These are phyloP conservation scores for Malacoctenus gilli DNA, from an alignment of 2,797 vertebrate species.

Conservation along the genomic window DNA sequence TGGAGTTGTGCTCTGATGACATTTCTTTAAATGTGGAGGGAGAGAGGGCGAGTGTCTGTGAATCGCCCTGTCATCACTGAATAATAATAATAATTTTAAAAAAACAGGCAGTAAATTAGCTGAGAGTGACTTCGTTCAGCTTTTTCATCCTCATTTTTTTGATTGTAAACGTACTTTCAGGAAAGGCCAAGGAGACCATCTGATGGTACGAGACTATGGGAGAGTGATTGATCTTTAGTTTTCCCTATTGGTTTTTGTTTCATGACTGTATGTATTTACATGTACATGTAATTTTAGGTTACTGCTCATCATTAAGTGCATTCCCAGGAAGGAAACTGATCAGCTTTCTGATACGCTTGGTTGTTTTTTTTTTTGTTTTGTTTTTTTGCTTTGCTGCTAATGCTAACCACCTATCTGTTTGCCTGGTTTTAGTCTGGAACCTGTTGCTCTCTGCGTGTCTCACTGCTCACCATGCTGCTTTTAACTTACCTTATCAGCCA, in stretches of 20 bases:
- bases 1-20: slow-evolving; percentile 36
- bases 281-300: slow-evolving; percentile 68
- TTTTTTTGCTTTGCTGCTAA: slow-evolving; percentile 81
- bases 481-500: slow-evolving; percentile 64
- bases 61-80: slow-evolving; percentile 59
- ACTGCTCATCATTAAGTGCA: slow-evolving; percentile 66
- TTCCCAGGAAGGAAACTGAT: slow-evolving; percentile 62
- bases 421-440: slow-evolving; percentile 54
- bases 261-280: slow-evolving; percentile 57
- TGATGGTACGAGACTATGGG: slow-evolving; percentile 68
- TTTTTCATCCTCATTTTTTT: slow-evolving; percentile 68
- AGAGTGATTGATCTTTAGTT: slow-evolving; percentile 45
- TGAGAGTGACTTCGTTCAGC: slow-evolving; percentile 49
- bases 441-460: slow-evolving; percentile 44
- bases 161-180: slow-evolving; percentile 75
- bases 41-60: slow-evolving; percentile 60
- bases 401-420: slow-evolving; percentile 65
- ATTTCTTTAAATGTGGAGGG: slow-evolving; percentile 15
- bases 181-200: slow-evolving; percentile 64
- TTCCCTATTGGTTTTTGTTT: slow-evolving; percentile 25
- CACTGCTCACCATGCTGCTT: slow-evolving; percentile 68
- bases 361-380: slow-evolving; percentile 68
- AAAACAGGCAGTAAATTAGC: slow-evolving; percentile 41
- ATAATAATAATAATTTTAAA: too few species aligned
- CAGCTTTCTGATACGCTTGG: slow-evolving; percentile 64